Conservation (phyloP, 2,113 vertebrate species). For the Patagioenas fasciata region DNA sequence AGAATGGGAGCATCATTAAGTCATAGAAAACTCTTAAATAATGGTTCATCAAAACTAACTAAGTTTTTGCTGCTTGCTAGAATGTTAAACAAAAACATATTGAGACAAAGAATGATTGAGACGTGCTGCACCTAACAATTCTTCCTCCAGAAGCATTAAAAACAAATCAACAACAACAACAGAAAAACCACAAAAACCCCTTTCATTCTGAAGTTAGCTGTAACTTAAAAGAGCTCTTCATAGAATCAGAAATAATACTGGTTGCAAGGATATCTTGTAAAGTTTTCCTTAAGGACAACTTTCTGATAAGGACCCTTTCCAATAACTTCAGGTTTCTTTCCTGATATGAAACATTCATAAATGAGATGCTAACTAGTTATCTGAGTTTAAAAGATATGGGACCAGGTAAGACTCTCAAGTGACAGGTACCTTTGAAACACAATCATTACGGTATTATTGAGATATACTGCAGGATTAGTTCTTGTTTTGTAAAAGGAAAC, state of each 20-base stretch:
- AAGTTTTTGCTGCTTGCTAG: not conserved
- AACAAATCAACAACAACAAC: not conserved
- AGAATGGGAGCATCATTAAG: slow-evolving; percentile 13
- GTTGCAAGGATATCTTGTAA: not conserved
- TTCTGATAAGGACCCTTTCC: not conserved
- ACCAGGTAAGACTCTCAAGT: not conserved
- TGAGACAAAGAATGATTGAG: not conserved
- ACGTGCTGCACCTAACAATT: not conserved
- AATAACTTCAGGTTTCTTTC: not conserved
- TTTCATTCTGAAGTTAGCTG: not conserved
- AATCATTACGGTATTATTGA: not conserved
- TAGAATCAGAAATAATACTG: not conserved
- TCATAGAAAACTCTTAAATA: slow-evolving; percentile 22
- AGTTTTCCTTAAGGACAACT: not conserved
- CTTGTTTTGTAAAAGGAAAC: not conserved
- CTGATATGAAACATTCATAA: not conserved
- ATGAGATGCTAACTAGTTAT: not conserved
- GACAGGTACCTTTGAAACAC: not conserved
- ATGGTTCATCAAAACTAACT: slow-evolving; percentile 13
- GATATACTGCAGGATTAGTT: not conserved
- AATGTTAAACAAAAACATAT: not conserved
- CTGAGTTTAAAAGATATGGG: not conserved
- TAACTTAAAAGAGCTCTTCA: not conserved
- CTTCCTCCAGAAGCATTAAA: not conserved
- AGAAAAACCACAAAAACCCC: not conserved